Conservation (phyloP, 2,113 vertebrate genomes). For the Ophthalmotilapia sp. region DNA sequence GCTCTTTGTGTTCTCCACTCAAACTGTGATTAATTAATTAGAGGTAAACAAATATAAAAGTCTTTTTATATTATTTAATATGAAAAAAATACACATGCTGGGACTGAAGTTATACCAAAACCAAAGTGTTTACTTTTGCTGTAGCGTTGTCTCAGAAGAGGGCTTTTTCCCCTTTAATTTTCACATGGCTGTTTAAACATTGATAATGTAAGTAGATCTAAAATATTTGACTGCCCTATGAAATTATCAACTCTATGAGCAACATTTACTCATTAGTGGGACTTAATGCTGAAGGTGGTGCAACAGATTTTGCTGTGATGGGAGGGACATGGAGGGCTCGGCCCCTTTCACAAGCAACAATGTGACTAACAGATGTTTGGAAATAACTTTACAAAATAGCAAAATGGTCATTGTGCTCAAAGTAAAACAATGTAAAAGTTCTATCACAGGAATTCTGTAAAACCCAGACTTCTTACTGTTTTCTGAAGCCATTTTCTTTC, state of each 20-base stretch:
- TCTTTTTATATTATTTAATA: neutral
- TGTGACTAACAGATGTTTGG: neutral
- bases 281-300: neutral
- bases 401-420: neutral
- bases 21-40: neutral
- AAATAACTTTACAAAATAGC: neutral
- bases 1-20: neutral
- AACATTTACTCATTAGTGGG: neutral
- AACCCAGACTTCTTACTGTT: neutral
- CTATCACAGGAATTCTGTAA: neutral
- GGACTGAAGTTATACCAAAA: neutral
- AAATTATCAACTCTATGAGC: neutral
- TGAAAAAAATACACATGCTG: neutral
- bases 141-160: neutral
- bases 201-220: neutral
- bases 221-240: neutral
- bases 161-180: neutral
- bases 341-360: neutral
- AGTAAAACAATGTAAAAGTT: neutral
- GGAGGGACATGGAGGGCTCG: fast-evolving
- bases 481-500: neutral
- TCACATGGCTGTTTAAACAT: neutral
- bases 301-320: neutral
- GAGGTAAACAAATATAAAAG: neutral
- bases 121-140: neutral